phyloP scores from a whole-genome alignment of 1,140 invertebrate genomes.

The Aphaenogaster ashmeadi region DNA sequence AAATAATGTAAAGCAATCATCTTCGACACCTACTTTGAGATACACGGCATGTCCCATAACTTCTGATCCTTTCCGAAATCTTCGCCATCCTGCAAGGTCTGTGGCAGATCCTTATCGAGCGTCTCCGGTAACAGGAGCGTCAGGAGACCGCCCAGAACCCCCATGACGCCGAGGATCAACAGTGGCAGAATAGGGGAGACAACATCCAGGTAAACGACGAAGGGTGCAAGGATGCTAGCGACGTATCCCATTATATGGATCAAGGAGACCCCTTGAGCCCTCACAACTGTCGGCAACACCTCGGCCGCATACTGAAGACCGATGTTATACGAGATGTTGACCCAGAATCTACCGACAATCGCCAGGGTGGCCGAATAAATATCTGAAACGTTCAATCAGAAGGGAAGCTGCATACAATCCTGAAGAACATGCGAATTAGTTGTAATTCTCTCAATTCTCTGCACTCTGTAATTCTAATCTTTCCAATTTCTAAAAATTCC shows the following conservation, averaged over 20 bases:
- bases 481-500: not conserved
- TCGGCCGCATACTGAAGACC: conserved; percentile 96
- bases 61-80: conserved; percentile 93
- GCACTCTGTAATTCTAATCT: not conserved
- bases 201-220: conserved; percentile 93
- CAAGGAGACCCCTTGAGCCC: conserved; percentile 93
- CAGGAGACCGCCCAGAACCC: conserved; percentile 91
- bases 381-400: conserved; percentile 85
- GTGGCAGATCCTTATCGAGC: conserved; percentile 93
- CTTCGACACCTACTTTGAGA: conserved; percentile 87
- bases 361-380: conserved; percentile 91
- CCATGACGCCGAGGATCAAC: conserved; percentile 91
- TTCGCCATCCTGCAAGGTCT: conserved; percentile 94
- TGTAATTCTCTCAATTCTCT: not conserved
- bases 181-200: conserved; percentile 91
- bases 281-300: conserved; percentile 94
- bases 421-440: not conserved
- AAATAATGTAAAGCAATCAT: not conserved
- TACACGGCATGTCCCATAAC: conserved; percentile 93
- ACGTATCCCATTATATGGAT: conserved; percentile 96
- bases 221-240: conserved; percentile 93
- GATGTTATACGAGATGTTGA: conserved; percentile 96
- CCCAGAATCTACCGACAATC: conserved; percentile 93
- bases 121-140: conserved; percentile 94
- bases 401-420: not conserved